These are phyloP conservation scores for Desmodus rotundus DNA, from an alignment of 2,113 vertebrate genomes.

Conservation along the genomic window DNA sequence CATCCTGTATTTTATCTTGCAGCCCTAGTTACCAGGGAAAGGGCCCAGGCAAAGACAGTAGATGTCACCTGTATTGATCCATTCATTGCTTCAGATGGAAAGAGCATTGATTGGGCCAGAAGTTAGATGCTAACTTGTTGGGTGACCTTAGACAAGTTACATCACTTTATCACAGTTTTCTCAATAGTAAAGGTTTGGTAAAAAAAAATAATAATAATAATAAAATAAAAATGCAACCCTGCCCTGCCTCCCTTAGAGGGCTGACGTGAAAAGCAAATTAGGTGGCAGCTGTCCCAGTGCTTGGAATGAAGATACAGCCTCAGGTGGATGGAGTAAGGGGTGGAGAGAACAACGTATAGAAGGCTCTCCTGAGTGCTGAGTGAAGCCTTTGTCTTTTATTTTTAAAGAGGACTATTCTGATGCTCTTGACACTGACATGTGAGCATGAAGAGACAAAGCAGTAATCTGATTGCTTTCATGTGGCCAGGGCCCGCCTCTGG, in stretches of 20 bases:
- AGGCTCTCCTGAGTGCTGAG: background rate
- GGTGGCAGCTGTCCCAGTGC: background rate
- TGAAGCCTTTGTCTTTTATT: background rate
- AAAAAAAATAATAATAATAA: background rate
- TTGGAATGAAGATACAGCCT: background rate
- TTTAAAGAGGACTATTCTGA: background rate
- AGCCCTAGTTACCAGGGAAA: background rate
- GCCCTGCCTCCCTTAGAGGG: background rate
- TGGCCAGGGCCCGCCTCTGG: background rate
- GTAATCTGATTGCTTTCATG: background rate
- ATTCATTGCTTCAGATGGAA: background rate
- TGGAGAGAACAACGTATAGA: background rate
- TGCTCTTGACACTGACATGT: background rate
- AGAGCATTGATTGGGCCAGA: background rate
- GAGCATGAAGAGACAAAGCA: background rate
- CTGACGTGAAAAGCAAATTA: background rate
- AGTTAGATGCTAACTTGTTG: background rate
- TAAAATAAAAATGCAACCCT: background rate
- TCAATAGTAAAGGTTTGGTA: background rate
- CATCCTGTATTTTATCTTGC: background rate
- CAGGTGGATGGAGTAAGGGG: background rate
- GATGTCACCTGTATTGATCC: background rate
- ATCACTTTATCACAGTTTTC: background rate
- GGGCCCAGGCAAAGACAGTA: background rate
- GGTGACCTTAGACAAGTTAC: background rate